Conservation (phyloP, 2,797 vertebrate species). For the Rallus crepitans region DNA sequence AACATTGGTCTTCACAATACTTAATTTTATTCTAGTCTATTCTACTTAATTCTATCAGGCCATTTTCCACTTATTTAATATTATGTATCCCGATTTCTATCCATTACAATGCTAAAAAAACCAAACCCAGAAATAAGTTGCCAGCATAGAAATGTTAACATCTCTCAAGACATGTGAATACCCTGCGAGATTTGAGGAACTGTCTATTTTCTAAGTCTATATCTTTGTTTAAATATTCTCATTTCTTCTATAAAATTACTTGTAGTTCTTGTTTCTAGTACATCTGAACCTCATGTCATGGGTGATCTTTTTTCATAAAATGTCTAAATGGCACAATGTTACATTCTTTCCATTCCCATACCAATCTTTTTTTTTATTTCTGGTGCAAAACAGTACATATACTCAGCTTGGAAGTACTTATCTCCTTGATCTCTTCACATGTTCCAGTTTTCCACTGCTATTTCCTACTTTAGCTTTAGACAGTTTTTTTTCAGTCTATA, state of each 20-base stretch:
- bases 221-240: neutral
- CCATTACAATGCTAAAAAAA: neutral
- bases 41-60: neutral
- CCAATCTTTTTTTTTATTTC: neutral
- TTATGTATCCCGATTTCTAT: neutral
- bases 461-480: neutral
- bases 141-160: neutral
- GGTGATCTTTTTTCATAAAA: neutral
- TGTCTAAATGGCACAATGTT: neutral
- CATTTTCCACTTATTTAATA: neutral
- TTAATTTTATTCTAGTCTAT: neutral
- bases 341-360: neutral
- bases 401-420: neutral
- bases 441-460: neutral
- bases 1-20: neutral
- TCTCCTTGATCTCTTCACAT: neutral
- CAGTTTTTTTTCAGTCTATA: neutral
- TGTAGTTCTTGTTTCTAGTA: neutral
- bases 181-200: neutral
- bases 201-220: neutral
- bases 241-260: neutral
- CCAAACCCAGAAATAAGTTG: neutral
- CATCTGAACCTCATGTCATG: neutral
- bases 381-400: neutral
- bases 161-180: neutral